phyloP scores from a whole-genome alignment of 2,797 vertebrate genomes.

The Falco peregrinus region DNA sequence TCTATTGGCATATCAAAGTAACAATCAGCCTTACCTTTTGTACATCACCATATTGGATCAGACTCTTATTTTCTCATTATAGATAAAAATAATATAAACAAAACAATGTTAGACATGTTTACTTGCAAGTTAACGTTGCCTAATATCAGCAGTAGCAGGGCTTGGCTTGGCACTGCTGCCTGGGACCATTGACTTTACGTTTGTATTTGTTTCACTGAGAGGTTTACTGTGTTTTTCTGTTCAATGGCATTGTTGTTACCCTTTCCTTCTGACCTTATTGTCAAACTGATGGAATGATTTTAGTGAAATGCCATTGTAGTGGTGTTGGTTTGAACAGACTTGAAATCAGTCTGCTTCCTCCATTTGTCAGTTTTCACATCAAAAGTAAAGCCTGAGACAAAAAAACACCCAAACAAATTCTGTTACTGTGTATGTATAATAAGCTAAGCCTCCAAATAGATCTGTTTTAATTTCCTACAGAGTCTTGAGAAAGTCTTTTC shows the following conservation, averaged over 20 bases:
- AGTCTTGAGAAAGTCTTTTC: background rate
- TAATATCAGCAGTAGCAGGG: fast-evolving
- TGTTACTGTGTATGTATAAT: too few species aligned
- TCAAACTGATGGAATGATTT: fast-evolving
- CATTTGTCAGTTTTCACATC: background rate
- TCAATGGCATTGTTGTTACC: fast-evolving
- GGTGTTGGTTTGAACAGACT: background rate
- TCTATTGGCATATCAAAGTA: background rate
- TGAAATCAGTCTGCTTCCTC: background rate
- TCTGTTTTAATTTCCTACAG: background rate
- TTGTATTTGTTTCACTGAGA: background rate
- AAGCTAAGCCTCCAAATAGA: background rate
- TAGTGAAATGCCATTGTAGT: fast-evolving
- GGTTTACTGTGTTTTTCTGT: background rate
- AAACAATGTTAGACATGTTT: fast-evolving
- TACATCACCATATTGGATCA: fast-evolving
- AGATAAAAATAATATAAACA: fast-evolving
- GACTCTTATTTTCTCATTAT: background rate
- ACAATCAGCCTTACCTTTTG: fast-evolving
- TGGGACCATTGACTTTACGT: fast-evolving
- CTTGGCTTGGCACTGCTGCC: background rate
- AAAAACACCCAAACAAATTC: background rate
- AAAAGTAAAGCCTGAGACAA: background rate
- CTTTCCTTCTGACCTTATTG: background rate
- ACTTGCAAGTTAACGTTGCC: background rate